Evolutionary conservation across 1,140 invertebrate genomes (phyloP).

Genomic region (Drosophila seguyi): DNA sequence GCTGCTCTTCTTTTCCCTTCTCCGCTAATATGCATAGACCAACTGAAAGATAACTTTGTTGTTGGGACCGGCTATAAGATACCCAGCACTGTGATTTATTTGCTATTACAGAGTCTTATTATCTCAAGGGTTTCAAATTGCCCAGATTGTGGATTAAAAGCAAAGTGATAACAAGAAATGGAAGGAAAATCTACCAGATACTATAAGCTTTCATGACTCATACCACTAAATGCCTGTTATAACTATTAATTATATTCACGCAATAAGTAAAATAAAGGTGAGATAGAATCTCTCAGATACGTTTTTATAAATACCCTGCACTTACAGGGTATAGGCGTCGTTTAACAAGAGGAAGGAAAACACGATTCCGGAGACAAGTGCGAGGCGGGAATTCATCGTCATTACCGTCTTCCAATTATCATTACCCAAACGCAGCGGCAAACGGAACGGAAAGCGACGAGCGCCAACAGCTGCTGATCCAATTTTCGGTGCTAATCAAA

Average conservation of each 20-base stretch:
- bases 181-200: too few species aligned
- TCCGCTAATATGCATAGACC: conserved; percentile 35
- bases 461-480: conserved; percentile 44
- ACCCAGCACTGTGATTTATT: conserved; percentile 19
- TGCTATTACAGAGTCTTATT: neutral
- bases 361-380: conserved; percentile 20
- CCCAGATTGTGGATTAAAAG: neutral
- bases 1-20: neutral
- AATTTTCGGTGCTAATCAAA: conserved; percentile 52
- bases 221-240: neutral
- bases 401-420: conserved; percentile 11
- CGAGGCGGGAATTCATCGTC: conserved; percentile 14
- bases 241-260: neutral
- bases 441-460: conserved; percentile 18
- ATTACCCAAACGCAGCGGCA: conserved; percentile 8
- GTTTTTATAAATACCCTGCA: neutral
- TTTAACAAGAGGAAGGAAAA: conserved; percentile 3
- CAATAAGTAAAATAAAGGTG: too few species aligned
- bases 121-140: conserved; percentile 1
- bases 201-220: neutral
- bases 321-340: neutral
- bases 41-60: neutral
- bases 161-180: neutral
- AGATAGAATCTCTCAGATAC: neutral
- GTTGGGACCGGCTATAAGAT: neutral